Evolutionary conservation across 1,140 invertebrate species (phyloP).

Genomic region (Calephelis virginiensis): DNA sequence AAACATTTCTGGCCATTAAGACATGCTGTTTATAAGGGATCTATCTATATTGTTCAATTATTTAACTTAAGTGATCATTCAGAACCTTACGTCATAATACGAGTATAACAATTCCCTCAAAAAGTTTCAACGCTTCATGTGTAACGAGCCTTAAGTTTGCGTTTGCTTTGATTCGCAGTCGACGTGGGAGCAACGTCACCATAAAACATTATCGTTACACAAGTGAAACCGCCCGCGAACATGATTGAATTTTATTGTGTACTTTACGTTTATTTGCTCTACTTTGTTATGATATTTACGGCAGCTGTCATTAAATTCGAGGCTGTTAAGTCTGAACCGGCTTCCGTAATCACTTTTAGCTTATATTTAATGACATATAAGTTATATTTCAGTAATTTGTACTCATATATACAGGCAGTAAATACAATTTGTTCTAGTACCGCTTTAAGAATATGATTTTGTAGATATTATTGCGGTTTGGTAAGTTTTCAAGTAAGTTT

Average conservation of each 20-base stretch:
- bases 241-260: conserved; percentile 67
- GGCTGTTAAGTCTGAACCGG: conserved; percentile 5
- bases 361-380: neutral
- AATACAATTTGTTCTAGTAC: too few species aligned
- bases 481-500: too few species aligned
- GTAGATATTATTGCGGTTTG: too few species aligned
- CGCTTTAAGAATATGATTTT: too few species aligned
- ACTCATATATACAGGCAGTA: neutral
- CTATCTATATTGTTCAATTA: too few species aligned
- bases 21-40: too few species aligned
- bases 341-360: conserved; percentile 16
- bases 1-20: too few species aligned
- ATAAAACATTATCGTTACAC: conserved; percentile 61
- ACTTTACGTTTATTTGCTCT: conserved; percentile 35
- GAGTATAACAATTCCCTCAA: too few species aligned
- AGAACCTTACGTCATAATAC: too few species aligned
- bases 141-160: conserved; percentile 13
- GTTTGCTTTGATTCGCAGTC: conserved; percentile 37
- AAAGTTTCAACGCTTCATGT: conserved; percentile 4
- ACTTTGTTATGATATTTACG: conserved; percentile 33
- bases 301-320: conserved; percentile 20
- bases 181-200: conserved; percentile 68
- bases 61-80: too few species aligned
- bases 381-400: conserved; percentile 1
- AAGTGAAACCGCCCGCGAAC: conserved; percentile 49